Evolutionary conservation across 2,888 invertebrate genomes (phyloP), one percentile per base, ranked within the genome.

Genomic region (Sympetrum striolatum): DNA sequence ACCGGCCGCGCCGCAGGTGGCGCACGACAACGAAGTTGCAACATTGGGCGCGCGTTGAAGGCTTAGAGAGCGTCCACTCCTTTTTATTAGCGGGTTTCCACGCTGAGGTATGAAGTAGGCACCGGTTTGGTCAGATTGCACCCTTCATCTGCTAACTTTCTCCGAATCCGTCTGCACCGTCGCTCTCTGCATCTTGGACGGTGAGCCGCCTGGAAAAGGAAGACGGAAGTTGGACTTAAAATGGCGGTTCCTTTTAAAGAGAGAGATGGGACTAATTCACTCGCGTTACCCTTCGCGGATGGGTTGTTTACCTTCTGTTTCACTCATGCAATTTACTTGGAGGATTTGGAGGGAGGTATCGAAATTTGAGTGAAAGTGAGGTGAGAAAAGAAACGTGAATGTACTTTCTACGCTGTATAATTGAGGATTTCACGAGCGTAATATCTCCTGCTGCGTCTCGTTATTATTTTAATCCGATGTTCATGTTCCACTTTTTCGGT

Each of bases 121-220:
- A 86, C 86, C 86, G 86, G 86, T 86, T 86, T 64, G 35, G 31
- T 22, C 86, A 15, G 60, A 18, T 37, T 14, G 14, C 35, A 58
- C 18, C 39, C 86, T 18, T 86, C 86, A 86, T 37, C 86, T 86
- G 35, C 86, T 39, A 58, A 86, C 86, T 86, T 86, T 86, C 86
- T 86, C 86, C 86, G 37, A 18, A 14, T 44, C 37, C 39, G 60
- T 31, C 37, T 18, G 35, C 15, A 31, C 25, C 35, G 58, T 60
- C 37, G 14, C 31, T 12, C 44, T 44, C 53, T 53, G 53, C 53
- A 18, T 60, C 39, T 60, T 86, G 37, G 37, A 60, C 8, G 86
- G 37, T 37, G 86, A 12, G 31, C 86, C 35, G n/a, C 86, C 86
- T 86, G 86, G n/a, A 58, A 82, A 58, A 31, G 48, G 31, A 22